Base-by-base conservation (phyloP, 2,888 invertebrate genomes). In the Pyrochroa serraticornis region DNA sequence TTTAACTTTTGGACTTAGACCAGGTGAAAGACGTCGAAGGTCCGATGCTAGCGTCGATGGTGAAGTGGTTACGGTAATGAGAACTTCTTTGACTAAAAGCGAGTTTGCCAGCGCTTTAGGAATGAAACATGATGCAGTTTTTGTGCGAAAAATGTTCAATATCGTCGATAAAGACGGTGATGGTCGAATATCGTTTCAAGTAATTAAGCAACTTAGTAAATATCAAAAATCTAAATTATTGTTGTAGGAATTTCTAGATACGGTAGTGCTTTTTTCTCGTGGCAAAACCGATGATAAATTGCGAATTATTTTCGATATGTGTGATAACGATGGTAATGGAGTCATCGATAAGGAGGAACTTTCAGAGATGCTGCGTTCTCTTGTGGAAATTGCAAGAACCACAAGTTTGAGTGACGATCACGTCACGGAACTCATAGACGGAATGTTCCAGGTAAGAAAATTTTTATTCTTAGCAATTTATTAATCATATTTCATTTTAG, bases 81-180 rank as follows among this genome's bases (percentile, higher is more conserved):
- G 95, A 46, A 96, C 95, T 0, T 94, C 94, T 0, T 77, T 96
- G 55, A 94, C 95, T 0, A 93, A 93, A 74, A 85, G 91, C 44
- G 97, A 97, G 79, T 96, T 97, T 72, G 97, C 97, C 0, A 93
- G 92, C 48, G 97, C 97, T 0, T 81, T 97, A 3, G 97, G 97
- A 35, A 97, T 97, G 97, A 92, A 92, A 75, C 83, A 93, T 0
- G 93, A 95, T 71, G 96, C 95, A 13, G 90, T 97, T 49, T 97
- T 97, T 75, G 96, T 97, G 0, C 89, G 93, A 71, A 93, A 95
- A 80, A 97, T 97, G 97, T 97, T 97, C 76, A 95, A 96, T 71
- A 95, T 96, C 71, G 95, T 96, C 0, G 96, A 97, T 77, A 95
- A 95, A 75, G 95, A 95, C 75, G 86, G 93, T 57, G 95, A 95